Conservation (phyloP, 2,888 invertebrate genomes). For the Chirona hameri region DNA sequence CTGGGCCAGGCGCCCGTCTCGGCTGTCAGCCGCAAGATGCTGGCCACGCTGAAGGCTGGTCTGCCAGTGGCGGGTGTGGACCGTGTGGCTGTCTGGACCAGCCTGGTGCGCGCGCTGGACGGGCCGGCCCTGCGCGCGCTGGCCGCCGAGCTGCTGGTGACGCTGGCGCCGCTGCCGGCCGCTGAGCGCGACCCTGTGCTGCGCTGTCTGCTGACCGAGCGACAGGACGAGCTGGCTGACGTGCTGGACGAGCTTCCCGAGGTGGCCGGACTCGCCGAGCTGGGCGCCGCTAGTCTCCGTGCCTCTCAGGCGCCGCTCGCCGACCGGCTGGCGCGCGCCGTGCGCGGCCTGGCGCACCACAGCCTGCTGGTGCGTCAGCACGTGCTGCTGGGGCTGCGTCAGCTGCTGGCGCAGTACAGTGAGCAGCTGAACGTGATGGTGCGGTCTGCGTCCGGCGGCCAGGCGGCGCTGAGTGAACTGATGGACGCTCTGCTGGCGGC, state of each 20-base stretch:
- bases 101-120: slow-evolving; percentile 13
- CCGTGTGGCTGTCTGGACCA: not conserved
- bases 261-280: not conserved
- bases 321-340: not conserved
- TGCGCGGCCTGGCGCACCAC: not conserved
- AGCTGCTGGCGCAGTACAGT: not conserved
- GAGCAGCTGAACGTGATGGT: not conserved
- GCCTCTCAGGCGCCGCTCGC: not conserved
- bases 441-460: not conserved
- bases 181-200: not conserved
- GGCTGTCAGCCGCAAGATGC: slow-evolving; percentile 12
- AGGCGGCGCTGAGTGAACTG: not conserved
- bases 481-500: not conserved
- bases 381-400: not conserved
- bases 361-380: slow-evolving; percentile 23
- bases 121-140: not conserved
- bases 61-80: not conserved
- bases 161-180: slow-evolving; percentile 13
- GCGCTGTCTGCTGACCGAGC: not conserved
- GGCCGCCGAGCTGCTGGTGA: slow-evolving; percentile 22
- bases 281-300: not conserved
- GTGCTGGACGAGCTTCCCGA: slow-evolving; percentile 29
- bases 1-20: not conserved
- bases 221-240: not conserved
- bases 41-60: slow-evolving; percentile 30